phyloP scores from a whole-genome alignment of 2,113 vertebrate genomes.

The Hydropotes inermis region DNA sequence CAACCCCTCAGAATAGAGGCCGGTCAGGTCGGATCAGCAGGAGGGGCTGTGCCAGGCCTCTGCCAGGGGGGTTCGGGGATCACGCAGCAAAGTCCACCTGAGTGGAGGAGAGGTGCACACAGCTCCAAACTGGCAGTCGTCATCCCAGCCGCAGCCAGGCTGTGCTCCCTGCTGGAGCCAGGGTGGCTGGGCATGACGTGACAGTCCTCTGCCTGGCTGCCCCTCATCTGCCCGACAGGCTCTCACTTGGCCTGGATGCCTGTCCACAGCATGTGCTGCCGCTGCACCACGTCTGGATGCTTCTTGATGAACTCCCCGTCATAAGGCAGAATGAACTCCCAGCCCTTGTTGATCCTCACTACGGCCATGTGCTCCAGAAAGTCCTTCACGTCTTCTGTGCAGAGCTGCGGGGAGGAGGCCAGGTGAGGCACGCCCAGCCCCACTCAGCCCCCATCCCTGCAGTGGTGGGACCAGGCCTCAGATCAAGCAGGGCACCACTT shows the following conservation, averaged over 20 bases:
- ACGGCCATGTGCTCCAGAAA: slow-evolving; percentile 95
- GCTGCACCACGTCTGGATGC: slow-evolving; percentile 95
- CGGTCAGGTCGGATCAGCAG: not conserved
- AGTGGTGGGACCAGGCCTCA: not conserved
- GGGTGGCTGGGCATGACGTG: not conserved
- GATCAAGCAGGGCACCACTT: slow-evolving; percentile 45
- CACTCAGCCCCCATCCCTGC: not conserved
- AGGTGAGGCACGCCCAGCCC: not conserved
- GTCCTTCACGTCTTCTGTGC: slow-evolving; percentile 97
- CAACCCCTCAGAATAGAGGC: not conserved
- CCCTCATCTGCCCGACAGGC: fast-evolving
- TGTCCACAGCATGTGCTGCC: slow-evolving; percentile 97
- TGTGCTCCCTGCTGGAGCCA: too few species aligned
- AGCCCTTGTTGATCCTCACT: slow-evolving; percentile 93
- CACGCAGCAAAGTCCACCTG: not conserved
- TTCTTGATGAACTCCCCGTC: slow-evolving; percentile 95
- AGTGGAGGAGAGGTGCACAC: fast-evolving
- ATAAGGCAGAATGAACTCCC: slow-evolving; percentile 94
- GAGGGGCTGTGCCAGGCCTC: not conserved
- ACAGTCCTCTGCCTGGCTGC: not conserved
- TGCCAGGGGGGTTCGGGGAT: not conserved
- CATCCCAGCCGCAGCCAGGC: not conserved
- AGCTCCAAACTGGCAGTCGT: not conserved
- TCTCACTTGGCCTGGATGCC: slow-evolving; percentile 98
- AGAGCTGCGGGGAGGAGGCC: slow-evolving; percentile 83